Conservation (phyloP, 2,888 invertebrate genomes). For the Ophioninae sp. region DNA sequence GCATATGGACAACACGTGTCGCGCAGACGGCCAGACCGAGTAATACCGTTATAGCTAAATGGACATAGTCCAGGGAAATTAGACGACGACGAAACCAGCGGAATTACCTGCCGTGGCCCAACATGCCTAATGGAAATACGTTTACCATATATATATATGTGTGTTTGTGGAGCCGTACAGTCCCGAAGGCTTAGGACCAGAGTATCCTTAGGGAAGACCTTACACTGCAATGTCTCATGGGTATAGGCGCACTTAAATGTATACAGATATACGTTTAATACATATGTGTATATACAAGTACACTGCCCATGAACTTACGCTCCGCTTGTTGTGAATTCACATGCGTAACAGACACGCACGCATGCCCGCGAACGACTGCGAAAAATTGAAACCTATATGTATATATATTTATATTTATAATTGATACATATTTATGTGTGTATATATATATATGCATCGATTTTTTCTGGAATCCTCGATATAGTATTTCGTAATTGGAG, state of each 20-base stretch:
- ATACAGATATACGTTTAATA: neutral
- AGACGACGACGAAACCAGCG: neutral
- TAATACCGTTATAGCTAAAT: conserved; percentile 53
- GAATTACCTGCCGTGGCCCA: conserved; percentile 22
- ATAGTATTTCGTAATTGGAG: neutral
- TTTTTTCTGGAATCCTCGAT: neutral
- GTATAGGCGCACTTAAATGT: neutral
- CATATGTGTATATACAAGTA: conserved; percentile 16
- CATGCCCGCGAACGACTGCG: conserved; percentile 66
- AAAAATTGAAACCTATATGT: neutral
- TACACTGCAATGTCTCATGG: conserved; percentile 4
- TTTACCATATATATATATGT: neutral
- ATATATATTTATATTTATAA: neutral
- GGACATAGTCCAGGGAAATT: conserved; percentile 41
- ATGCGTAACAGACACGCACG: conserved; percentile 78
- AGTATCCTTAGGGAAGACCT: conserved; percentile 22
- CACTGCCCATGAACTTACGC: conserved; percentile 61
- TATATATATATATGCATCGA: too few species aligned
- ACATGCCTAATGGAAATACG: conserved; percentile 18
- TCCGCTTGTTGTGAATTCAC: conserved; percentile 75
- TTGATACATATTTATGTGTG: neutral
- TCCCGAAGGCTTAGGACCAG: conserved; percentile 28
- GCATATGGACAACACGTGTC: conserved; percentile 75
- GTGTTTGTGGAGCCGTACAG: neutral
- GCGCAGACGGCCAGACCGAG: conserved; percentile 50